Evolutionary conservation across 35 echinoderm and acorn worm species (phyloP), one percentile per base, ranked within the genome.

Genomic region (Eucidaris tribuloides): DNA sequence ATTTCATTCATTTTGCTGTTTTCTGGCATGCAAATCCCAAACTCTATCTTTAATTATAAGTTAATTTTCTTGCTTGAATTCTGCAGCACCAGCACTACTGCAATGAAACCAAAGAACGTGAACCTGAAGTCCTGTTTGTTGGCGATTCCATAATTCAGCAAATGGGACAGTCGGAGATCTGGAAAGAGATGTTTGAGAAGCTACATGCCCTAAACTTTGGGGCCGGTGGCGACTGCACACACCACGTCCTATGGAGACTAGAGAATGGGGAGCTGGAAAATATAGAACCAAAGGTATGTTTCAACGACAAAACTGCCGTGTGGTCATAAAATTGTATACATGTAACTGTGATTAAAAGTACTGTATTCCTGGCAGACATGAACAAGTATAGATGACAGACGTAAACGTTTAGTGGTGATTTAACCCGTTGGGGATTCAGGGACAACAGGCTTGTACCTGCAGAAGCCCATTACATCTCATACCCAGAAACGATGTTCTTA

Each of bases 171-270:
- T 82, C 43, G 7, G 42, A 93, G 85, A 45, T 97, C 28, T 97
- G 94, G 94, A 60, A 79, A 29, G 80, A 92, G 41, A 58, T 92
- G 27, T 97, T 97, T 80, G 83, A 79, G 7, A 78, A 82, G 0
- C 62, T 93, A 5, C 94, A 97, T 62, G 82, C 76, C 34, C 56
- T 97, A 2, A 97, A 97, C 65, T 92, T 97, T 97, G 94, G 94
- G 41, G 66, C 93, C 33, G 94, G 94, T 54, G 90, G 90, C 0
- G 94, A 97, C 71, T 70, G 81, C 37, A 97, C 94, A 23, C 89
- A 93, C 20, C 82, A 97, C 85, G 81, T 97, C 4, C 83, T 97
- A 60, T 97, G 94, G 94, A 78, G 94, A 49, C 46, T 97, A 20
- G 46, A 97, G 46, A 97, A 97, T 78, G 94, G 94, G 57, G 90